Percentiles rank a stretch among this genome's conserved stretches.
phyloP scores from a whole-genome alignment of 1,140 invertebrate genomes.

The Homalodisca vitripennis region DNA sequence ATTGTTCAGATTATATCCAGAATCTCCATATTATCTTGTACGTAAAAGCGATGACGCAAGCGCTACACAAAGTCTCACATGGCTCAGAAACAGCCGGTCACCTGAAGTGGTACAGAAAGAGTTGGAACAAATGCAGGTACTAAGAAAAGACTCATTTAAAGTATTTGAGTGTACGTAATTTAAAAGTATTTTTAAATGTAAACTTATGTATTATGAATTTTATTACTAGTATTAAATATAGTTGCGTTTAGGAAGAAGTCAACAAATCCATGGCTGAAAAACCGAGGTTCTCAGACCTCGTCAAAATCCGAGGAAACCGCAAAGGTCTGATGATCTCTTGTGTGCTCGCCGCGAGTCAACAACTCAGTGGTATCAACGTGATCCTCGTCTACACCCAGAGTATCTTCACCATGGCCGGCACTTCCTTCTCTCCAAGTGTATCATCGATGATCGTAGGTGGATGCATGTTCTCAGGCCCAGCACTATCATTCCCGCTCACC shows the following conservation, averaged over 20 bases:
- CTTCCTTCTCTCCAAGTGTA: slow-evolving; percentile 55
- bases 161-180: too few species aligned
- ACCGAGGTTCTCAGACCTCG: slow-evolving; percentile 58
- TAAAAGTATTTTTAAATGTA: too few species aligned
- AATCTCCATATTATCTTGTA: slow-evolving; percentile 34
- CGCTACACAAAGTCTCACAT: slow-evolving; percentile 65
- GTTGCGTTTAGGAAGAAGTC: too few species aligned
- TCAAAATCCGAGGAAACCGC: slow-evolving; percentile 55
- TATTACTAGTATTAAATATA: too few species aligned
- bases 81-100: slow-evolving; percentile 67
- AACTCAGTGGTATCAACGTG: slow-evolving; percentile 64
- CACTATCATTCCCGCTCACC: slow-evolving; percentile 68
- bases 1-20: slow-evolving; percentile 26
- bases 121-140: slow-evolving; percentile 61
- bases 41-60: slow-evolving; percentile 7
- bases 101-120: slow-evolving; percentile 70
- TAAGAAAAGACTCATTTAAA: too few species aligned
- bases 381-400: slow-evolving; percentile 66
- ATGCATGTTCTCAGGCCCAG: slow-evolving; percentile 69
- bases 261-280: slow-evolving; percentile 44
- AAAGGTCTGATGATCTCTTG: slow-evolving; percentile 68
- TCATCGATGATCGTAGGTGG: slow-evolving; percentile 77
- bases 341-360: slow-evolving; percentile 69
- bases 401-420: slow-evolving; percentile 66
- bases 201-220: too few species aligned